Evolutionary conservation across 2,888 invertebrate species (phyloP).

Genomic region (Stenoptilia bipunctidactyla): DNA sequence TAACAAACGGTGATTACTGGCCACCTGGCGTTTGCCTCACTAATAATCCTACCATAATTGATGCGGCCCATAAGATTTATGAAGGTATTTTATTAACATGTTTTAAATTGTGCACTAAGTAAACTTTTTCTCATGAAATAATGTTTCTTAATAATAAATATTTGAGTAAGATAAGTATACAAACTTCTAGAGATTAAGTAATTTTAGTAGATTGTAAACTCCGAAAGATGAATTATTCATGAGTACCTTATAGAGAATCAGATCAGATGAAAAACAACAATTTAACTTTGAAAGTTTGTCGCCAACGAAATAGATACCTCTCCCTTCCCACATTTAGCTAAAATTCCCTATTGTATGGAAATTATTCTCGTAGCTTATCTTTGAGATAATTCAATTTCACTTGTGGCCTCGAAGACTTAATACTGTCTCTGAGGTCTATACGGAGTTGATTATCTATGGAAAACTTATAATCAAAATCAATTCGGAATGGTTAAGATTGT

Average conservation of each 20-base stretch:
- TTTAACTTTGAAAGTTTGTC: constrained; percentile 9
- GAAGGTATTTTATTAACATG: constrained; percentile 18
- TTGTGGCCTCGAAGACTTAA: constrained; percentile 5
- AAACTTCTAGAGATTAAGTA: too few relatives aligned
- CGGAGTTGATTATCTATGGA: too few relatives aligned
- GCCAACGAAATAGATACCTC: constrained; percentile 9
- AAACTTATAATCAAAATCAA: too few relatives aligned
- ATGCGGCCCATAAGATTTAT: background rate
- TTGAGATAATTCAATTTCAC: constrained; percentile 9
- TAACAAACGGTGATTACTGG: constrained; percentile 37
- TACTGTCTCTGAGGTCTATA: background rate
- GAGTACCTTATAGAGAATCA: constrained; percentile 4
- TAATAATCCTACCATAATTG: background rate
- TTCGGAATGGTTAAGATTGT: too few relatives aligned
- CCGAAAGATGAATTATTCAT: too few relatives aligned
- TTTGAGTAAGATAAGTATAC: too few relatives aligned
- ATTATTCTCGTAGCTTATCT: constrained; percentile 14
- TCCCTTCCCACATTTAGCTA: constrained; percentile 24
- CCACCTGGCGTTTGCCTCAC: constrained; percentile 46
- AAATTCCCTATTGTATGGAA: constrained; percentile 30
- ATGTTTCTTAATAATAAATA: too few relatives aligned
- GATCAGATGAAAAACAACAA: too few relatives aligned
- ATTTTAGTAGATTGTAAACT: too few relatives aligned
- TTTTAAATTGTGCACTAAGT: constrained; percentile 7
- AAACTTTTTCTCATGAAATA: too few relatives aligned